Base-by-base conservation (phyloP, 2,888 invertebrate species). In the Pammene fasciana region DNA sequence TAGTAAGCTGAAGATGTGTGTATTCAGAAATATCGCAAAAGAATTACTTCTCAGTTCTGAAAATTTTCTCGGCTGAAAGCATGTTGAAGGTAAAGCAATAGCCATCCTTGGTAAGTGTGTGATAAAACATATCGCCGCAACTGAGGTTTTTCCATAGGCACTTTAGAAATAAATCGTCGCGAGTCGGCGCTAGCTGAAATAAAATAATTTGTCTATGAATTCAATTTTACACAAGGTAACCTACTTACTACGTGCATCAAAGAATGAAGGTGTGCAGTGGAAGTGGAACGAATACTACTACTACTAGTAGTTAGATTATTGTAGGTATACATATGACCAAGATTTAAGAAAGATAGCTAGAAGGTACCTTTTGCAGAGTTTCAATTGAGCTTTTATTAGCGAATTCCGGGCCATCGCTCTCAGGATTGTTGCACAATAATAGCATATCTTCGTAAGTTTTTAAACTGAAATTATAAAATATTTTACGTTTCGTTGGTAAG, bases 11-110 rank as follows among this genome's bases (percentile, higher is more conserved):
- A 11, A 2, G 11, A 43, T n/a, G n/a, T n/a, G n/a, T n/a, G n/a
- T n/a, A n/a, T 11, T 43, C 11, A 43, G 11, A 10, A 43, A 43
- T 43, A 9, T 4, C 0, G 26, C 26, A 34, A 7, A 54, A 13
- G n/a, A n/a, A 36, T 13, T 82, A 93, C 93, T 89, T 90, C 65
- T 93, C 92, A 70, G 87, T 85, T 5, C 91, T 88, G 72, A 94
- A 93, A 50, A 95, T 84, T 72, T 94, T 94, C 0, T 87, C 86
- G 11, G 88, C 84, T 66, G 91, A 92, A 7, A 95, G 82, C 75
- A 94, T 93, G 77, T 95, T 95, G 76, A 94, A 95, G 26, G 94
- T 93, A 70, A 93, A 94, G 75, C 95, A 95, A 45, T 94, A 85
- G 0, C 95, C 95, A 72, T 94, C 94, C 71, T 94, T 94, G 0